Base-by-base conservation (phyloP, 2,888 invertebrate genomes). In the Acrobasis suavella region DNA sequence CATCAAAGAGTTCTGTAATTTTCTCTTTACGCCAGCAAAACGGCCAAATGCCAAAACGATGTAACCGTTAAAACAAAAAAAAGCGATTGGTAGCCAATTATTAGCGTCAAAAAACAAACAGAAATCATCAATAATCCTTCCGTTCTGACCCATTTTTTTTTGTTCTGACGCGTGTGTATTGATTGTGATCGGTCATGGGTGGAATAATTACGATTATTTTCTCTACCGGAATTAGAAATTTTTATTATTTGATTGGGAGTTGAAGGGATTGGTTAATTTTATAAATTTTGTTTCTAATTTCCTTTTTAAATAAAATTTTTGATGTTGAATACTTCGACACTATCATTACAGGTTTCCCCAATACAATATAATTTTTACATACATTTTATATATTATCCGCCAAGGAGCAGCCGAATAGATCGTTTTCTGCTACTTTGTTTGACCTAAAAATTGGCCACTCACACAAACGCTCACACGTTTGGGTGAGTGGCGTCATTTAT, bases 71-170 rank as follows among this genome's bases (percentile, higher is more conserved):
- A 60, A 68, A 65, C 60, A 62, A 67, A 68, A 65, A n/a, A 61
- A 68, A 61, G 62, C 66, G 50, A 67, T 68, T 67, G 62, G 68
- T 64, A 67, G 65, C 59, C 70, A 63, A 63, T 72, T 69, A 72
- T 72, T 71, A 71, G 58, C 65, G 69, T 68, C 72, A 65, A 74
- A 74, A 76, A 74, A 76, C 78, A 73, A 77, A 76, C 67, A 73
- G 63, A 72, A 72, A 64, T 75, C 71, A 72, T 74, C 69, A 75
- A 75, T 68, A 73, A 69, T 73, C 66, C 68, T 71, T 69, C 68
- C 65, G 67, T 66, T 68, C 65, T 63, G 69, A 65, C 61, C 60
- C 62, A 63, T 63, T 64, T 63, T 70, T 63, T 70, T 69, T 66
- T 69, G 22, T 64, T 60, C 16, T 42, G 60, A 46, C 17, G 46